These are phyloP conservation scores for Pinctada fucata DNA, from an alignment of 2,888 invertebrate genomes.

Conservation along the genomic window DNA sequence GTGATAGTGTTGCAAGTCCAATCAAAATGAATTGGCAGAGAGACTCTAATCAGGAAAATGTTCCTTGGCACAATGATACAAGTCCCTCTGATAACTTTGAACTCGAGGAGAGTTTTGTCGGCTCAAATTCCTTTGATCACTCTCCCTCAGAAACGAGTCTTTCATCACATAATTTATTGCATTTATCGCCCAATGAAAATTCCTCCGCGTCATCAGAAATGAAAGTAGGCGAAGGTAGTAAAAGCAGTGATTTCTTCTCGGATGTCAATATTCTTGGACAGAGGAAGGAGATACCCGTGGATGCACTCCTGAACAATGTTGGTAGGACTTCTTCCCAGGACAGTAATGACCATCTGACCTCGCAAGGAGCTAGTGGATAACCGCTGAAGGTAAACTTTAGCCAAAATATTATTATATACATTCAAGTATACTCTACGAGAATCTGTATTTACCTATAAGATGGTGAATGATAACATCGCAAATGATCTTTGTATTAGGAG, in stretches of 20 bases:
- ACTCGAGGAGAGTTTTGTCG: slow-evolving; percentile 57
- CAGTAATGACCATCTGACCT: slow-evolving; percentile 24
- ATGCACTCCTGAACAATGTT: slow-evolving; percentile 44
- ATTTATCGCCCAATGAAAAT: slow-evolving; percentile 47
- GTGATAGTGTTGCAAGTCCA: slow-evolving; percentile 63
- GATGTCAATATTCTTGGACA: slow-evolving; percentile 24
- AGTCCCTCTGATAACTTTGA: slow-evolving; percentile 69
- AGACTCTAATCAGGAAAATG: slow-evolving; percentile 48
- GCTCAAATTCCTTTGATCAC: slow-evolving; percentile 58
- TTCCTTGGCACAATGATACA: slow-evolving; percentile 65
- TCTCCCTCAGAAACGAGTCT: slow-evolving; percentile 61
- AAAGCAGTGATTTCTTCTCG: slow-evolving; percentile 14
- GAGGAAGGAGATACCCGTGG: slow-evolving; percentile 34
- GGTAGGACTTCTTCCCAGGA: slow-evolving; percentile 35
- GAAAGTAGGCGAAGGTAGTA: slow-evolving; percentile 25
- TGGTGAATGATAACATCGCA: too few relatives aligned
- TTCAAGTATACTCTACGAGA: too few relatives aligned
- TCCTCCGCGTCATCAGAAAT: slow-evolving; percentile 22
- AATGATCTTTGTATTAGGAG: too few relatives aligned
- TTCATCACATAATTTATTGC: slow-evolving; percentile 45
- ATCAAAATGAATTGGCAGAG: slow-evolving; percentile 58
- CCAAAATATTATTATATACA: too few relatives aligned
- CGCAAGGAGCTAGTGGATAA: slow-evolving; percentile 45
- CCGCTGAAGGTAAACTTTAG: neutral
- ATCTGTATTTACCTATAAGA: too few relatives aligned